Conservation (phyloP, 2,888 invertebrate genomes). For the Cerastis rubricosa region DNA sequence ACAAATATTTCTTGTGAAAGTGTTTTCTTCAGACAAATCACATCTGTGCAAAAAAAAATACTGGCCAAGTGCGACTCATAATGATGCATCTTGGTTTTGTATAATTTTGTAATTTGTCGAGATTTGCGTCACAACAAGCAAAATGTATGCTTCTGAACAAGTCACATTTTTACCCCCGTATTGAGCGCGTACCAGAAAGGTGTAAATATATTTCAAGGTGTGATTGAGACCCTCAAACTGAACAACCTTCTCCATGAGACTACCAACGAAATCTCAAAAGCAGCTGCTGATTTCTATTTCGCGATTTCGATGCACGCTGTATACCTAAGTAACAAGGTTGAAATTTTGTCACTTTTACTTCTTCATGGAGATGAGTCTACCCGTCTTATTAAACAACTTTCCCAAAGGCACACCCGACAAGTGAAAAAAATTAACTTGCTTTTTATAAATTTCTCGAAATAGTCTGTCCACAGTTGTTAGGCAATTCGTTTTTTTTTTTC, state of each 20-base stretch:
- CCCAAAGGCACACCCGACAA: no score
- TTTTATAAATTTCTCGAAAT: no score
- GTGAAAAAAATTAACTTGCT: no score
- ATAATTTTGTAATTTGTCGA: constrained; percentile 4
- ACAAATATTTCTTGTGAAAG: constrained; percentile 29
- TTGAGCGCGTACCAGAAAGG: no score
- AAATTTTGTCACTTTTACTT: no score
- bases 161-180: background rate
- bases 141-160: background rate
- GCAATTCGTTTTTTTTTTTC: background rate
- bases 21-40: constrained; percentile 36
- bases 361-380: background rate
- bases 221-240: background rate
- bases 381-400: no score
- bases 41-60: constrained; percentile 23
- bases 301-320: no score
- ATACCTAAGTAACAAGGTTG: no score
- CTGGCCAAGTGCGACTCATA: background rate
- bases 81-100: background rate
- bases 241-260: background rate
- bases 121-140: background rate
- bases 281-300: no score
- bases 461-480: background rate
- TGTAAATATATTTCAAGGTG: background rate
- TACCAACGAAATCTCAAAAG: background rate